Conservation (phyloP, 2,888 invertebrate species). For the Ophion slaviceki region DNA sequence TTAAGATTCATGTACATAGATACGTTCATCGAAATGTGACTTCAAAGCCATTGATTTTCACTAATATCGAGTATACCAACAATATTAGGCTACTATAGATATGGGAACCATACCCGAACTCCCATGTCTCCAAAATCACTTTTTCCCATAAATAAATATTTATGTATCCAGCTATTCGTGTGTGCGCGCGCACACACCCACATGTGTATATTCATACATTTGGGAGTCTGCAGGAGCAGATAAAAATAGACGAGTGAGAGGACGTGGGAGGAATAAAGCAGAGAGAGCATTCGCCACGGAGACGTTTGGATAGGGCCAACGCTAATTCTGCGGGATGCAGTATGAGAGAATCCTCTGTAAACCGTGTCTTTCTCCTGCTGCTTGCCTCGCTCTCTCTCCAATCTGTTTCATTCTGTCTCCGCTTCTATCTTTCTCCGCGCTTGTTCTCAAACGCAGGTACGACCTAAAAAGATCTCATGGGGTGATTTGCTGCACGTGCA, state of each 20-base stretch:
- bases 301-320: slow-evolving; percentile 60
- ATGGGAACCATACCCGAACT: too few species aligned
- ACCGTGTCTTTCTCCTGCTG: too few species aligned
- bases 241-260: slow-evolving; percentile 22
- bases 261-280: slow-evolving; percentile 59
- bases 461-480: neutral
- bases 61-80: too few species aligned
- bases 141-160: too few species aligned
- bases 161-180: neutral
- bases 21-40: too few species aligned
- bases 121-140: too few species aligned
- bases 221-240: neutral
- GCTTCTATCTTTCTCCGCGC: neutral
- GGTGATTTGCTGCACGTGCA: too few species aligned
- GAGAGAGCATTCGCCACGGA: slow-evolving; percentile 60
- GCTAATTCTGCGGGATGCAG: slow-evolving; percentile 53
- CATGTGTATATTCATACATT: neutral
- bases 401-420: neutral
- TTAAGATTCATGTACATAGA: too few species aligned
- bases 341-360: too few species aligned
- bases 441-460: slow-evolving; percentile 6
- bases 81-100: too few species aligned
- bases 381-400: neutral
- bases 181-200: slow-evolving; percentile 1
- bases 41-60: too few species aligned